These are phyloP conservation scores for Pagetopsis macropterus DNA, from an alignment of 2,797 vertebrate species.

Conservation along the genomic window DNA sequence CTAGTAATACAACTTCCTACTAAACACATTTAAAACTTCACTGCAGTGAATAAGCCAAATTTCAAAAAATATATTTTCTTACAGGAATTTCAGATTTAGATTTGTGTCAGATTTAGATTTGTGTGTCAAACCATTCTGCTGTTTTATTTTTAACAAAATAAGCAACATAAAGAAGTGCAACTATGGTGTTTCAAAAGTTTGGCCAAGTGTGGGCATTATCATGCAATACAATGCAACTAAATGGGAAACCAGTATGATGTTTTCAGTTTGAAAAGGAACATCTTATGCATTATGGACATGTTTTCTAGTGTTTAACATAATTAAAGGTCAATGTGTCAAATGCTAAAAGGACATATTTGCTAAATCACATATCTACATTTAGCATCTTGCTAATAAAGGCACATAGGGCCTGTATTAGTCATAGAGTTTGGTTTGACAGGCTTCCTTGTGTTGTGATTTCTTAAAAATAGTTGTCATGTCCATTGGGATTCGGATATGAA, in stretches of 20 bases:
- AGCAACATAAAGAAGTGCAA: background rate
- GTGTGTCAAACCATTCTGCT: background rate
- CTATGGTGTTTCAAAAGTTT: background rate
- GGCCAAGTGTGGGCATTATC: background rate
- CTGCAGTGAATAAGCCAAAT: slow-evolving; percentile 10
- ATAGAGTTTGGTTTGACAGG: slow-evolving; percentile 9
- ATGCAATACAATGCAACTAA: background rate
- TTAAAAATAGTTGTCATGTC: background rate
- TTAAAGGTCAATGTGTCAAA: slow-evolving; percentile 28
- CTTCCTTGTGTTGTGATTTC: slow-evolving; percentile 3
- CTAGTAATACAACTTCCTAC: background rate
- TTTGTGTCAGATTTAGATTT: slow-evolving; percentile 10
- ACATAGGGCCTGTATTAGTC: background rate
- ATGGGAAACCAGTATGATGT: background rate
- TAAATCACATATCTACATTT: slow-evolving; percentile 25
- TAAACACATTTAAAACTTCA: slow-evolving; percentile 24
- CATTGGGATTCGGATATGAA: background rate
- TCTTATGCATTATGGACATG: background rate
- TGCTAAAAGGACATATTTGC: slow-evolving; percentile 13
- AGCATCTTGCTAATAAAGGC: slow-evolving; percentile 5
- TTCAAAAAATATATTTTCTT: background rate
- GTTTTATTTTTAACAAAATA: background rate
- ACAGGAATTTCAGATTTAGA: slow-evolving; percentile 9
- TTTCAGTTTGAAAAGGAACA: background rate
- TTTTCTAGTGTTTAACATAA: slow-evolving; percentile 26